Base-by-base conservation (phyloP, 2,888 invertebrate species). In the Apodemia zela region DNA sequence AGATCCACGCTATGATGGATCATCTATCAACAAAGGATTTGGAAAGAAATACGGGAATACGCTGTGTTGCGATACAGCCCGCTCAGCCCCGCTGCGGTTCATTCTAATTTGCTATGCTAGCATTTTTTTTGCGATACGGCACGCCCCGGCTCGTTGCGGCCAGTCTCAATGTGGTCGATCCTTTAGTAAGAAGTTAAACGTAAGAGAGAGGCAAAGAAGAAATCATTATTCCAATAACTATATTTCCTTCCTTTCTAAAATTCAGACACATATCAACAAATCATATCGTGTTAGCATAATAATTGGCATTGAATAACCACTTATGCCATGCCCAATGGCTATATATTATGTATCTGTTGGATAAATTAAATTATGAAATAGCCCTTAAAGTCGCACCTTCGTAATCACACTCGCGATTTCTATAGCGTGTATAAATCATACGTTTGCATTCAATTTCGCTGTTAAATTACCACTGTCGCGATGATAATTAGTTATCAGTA, bases 401-500 rank as follows among this genome's bases (percentile, higher is more conserved):
- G 25, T 25, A 25, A 54, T 15, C 54, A 54, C 18, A 17, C 4
- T 54, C 25, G 21, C 15, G 25, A 57, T 15, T 57, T 57, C 25
- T 25, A 57, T 57, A 57, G 29, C 15, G 13, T 7, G 15, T 29
- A 57, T 25, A 57, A 25, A n/a, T 57, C 57, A 29, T 57, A 29
- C n/a, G n/a, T 57, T 25, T 25, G 57, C 25, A 57, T 57, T 15
- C 15, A 57, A 57, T 29, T 57, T 25, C 57, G 29, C 29, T 57
- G 57, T 15, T 57, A 25, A 57, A 57, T 25, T n/a, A 29, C 29
- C 11, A 25, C 25, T 25, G 15, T 54, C 54, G 51, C 25, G 25
- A 54, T 25, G 25, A 15, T 54, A 54, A 57, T 57, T 57, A 57
- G 57, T 57, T 57, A 57, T n/a, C 57, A 57, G 57, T 25, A 57